Evolutionary conservation across 2,888 invertebrate genomes (phyloP), one percentile per base, ranked within the genome.

Genomic region (Ectemnius continuus): DNA sequence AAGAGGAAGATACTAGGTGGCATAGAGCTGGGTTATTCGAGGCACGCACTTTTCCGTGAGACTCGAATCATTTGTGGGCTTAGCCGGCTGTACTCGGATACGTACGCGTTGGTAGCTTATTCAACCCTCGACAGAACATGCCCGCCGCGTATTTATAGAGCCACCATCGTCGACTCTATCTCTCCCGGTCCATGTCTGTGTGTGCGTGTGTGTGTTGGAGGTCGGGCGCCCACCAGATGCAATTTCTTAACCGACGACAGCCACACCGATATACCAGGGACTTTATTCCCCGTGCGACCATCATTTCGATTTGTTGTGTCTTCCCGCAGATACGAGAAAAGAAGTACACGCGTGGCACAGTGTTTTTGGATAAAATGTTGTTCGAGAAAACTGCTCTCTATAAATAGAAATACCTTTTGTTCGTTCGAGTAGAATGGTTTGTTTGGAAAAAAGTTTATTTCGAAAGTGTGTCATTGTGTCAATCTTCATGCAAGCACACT

Each of bases 141-240:
- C 57, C 46, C 73, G 59, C 28, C n/a, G 68, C 20, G 70, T 78
- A 76, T 78, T 78, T 73, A 68, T 76, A 76, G 73, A 65, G 71
- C 45, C 71, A 57, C 36, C 67, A 48, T 78, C 61, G 68, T 64
- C 60, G 71, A 36, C 26, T 77, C 70, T 0, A 1, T 69, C 61
- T 11, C n/a, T 52, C 52, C 16, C 2, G 4, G 52, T 52, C 8
- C 2, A 13, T 52, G n/a, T n/a, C n/a, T n/a, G n/a, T n/a, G n/a
- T n/a, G n/a, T n/a, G n/a, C n/a, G n/a, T n/a, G n/a, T n/a, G 11
- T 14, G 52, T 13, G 16, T 5, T 36, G 36, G 72, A 79, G 72
- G 66, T 66, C 67, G 69, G 48, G n/a, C 74, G 78, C 65, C 74
- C 70, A 75, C 72, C 61, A 59, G 58, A 36, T 36, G 36, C 8